A percentile compares a stretch with the other conserved stretches of the same genome.
Conservation (phyloP, 53 echinoderm and acorn worm species). For the Paelopatides confundens region DNA sequence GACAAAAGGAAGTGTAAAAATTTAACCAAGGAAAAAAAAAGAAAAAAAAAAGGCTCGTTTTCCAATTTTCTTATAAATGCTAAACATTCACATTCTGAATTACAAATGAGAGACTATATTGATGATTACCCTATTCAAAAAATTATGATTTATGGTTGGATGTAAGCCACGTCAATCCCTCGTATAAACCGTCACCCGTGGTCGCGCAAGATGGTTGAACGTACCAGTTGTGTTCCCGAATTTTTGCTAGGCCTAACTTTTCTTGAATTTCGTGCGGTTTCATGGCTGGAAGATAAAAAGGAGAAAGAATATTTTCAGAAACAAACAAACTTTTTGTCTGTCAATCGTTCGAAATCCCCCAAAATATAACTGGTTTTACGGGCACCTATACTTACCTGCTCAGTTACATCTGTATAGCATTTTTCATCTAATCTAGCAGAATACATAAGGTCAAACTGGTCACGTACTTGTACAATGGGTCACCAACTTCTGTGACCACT, state of each 20-base stretch:
- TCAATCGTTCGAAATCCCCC: no score
- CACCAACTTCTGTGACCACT: no score
- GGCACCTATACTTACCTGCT: no score
- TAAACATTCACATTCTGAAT: not conserved
- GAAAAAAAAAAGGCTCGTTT: not conserved
- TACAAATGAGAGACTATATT: not conserved
- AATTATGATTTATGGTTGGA: slow-evolving; percentile 95
- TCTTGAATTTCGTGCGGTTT: slow-evolving; percentile 98
- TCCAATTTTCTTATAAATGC: not conserved
- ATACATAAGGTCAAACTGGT: no score
- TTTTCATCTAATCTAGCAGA: no score
- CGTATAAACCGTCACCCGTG: slow-evolving; percentile 91
- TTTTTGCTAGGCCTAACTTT: slow-evolving; percentile 90
- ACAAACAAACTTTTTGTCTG: no score
- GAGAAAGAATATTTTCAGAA: no score
- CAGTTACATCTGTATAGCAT: no score
- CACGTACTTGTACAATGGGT: no score
- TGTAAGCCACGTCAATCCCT: slow-evolving; percentile 93
- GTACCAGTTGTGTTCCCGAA: slow-evolving; percentile 96
- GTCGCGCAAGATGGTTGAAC: slow-evolving; percentile 99
- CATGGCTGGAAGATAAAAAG: slow-evolving; percentile 76
- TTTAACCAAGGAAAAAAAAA: not conserved
- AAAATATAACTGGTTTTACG: no score
- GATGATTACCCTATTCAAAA: no score
- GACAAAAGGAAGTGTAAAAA: not conserved